phyloP scores from a whole-genome alignment of 2,888 invertebrate species.

The Orchestes rusci region DNA sequence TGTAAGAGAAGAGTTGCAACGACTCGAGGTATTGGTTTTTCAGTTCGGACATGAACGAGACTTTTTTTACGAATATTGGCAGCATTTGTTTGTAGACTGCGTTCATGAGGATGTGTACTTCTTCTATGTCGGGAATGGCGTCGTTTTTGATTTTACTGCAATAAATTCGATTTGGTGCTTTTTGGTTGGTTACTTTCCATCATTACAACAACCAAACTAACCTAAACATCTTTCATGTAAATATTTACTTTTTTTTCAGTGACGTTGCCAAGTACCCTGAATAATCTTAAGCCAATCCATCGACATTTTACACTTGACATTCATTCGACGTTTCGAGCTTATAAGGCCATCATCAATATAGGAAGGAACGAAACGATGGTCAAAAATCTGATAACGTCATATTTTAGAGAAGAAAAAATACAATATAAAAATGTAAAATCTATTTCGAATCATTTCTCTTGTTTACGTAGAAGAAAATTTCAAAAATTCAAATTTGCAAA shows the following conservation, averaged over 20 bases:
- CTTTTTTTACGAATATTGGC: slow-evolving; percentile 26
- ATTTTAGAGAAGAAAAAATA: no score
- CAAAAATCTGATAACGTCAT: no score
- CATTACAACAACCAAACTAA: background rate
- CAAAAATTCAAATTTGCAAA: no score
- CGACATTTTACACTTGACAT: no score
- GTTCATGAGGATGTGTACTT: slow-evolving; percentile 27
- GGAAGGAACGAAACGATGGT: no score
- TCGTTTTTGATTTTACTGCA: slow-evolving; percentile 22
- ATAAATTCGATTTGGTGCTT: slow-evolving; percentile 3
- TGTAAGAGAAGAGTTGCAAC: slow-evolving; percentile 30
- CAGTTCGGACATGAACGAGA: slow-evolving; percentile 23
- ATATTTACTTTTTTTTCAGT: no score
- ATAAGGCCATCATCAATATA: no score
- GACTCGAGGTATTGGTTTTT: slow-evolving; percentile 26
- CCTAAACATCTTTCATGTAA: no score
- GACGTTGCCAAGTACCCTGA: background rate
- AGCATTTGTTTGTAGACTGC: slow-evolving; percentile 29
- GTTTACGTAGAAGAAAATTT: no score
- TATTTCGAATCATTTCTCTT: no score
- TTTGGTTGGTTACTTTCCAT: background rate
- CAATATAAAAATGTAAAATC: no score
- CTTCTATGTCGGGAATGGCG: slow-evolving; percentile 22
- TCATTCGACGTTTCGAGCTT: no score
- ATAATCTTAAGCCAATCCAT: background rate